Conservation (phyloP, 2,888 invertebrate genomes). For the Dichetophora obliterata region DNA sequence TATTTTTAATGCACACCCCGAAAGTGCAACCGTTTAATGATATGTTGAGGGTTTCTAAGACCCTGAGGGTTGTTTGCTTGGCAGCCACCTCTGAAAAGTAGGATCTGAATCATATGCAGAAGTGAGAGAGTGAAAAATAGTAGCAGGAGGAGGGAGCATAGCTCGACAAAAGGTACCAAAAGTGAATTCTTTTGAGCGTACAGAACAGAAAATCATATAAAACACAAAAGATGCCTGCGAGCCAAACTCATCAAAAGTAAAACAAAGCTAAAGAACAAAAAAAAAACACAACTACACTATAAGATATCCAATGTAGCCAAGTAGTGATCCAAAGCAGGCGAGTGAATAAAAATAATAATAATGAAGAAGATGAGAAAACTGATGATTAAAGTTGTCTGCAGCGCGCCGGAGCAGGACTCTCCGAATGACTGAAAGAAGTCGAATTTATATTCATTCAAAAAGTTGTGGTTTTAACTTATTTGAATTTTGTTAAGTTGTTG, state of each 20-base stretch:
- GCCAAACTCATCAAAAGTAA: conserved; percentile 31
- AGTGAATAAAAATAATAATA: conserved; percentile 12
- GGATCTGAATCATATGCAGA: neutral
- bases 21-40: conserved; percentile 70
- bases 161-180: neutral
- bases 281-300: neutral
- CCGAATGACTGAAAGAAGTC: neutral
- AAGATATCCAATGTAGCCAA: neutral
- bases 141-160: neutral
- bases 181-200: neutral
- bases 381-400: conserved; percentile 6
- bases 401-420: neutral
- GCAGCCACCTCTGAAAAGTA: conserved; percentile 8
- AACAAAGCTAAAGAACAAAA: conserved; percentile 6
- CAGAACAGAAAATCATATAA: neutral
- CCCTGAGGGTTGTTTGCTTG: conserved; percentile 22
- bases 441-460: conserved; percentile 30
- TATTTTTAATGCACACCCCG: conserved; percentile 53
- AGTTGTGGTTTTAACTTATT: neutral
- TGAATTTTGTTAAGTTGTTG: neutral
- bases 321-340: conserved; percentile 29
- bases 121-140: neutral
- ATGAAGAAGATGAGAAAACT: neutral
- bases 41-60: conserved; percentile 49
- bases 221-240: conserved; percentile 27